These are phyloP conservation scores for Cylloceria caligata DNA, from an alignment of 2,888 invertebrate genomes.

Conservation along the genomic window DNA sequence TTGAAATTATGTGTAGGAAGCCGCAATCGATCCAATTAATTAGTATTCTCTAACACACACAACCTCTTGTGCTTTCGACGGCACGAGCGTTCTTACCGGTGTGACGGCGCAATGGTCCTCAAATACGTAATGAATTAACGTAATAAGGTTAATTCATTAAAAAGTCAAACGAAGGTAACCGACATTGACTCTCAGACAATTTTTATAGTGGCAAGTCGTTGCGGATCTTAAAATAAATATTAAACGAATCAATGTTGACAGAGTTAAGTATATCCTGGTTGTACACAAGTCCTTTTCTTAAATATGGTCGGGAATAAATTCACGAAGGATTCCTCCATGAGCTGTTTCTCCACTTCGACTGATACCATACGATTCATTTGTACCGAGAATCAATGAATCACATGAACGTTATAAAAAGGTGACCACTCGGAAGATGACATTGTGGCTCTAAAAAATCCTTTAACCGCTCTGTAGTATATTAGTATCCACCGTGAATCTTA, in stretches of 20 bases:
- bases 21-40: background rate
- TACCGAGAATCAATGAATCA: slow-evolving; percentile 28
- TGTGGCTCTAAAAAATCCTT: background rate
- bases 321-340: slow-evolving; percentile 13
- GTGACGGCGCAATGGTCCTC: too few relatives aligned
- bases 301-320: background rate
- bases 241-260: background rate
- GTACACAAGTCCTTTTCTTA: background rate
- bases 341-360: background rate
- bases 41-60: background rate
- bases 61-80: too few relatives aligned
- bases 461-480: background rate
- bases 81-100: too few relatives aligned
- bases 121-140: too few relatives aligned
- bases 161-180: too few relatives aligned
- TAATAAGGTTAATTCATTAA: too few relatives aligned
- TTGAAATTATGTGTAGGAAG: slow-evolving; percentile 41
- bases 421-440: slow-evolving; percentile 12
- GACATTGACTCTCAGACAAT: too few relatives aligned
- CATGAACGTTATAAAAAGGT: slow-evolving; percentile 16
- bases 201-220: too few relatives aligned
- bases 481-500: slow-evolving; percentile 43
- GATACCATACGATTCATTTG: slow-evolving; percentile 18
- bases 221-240: background rate
- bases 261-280: background rate